Percentiles rank a stretch among this genome's conserved stretches.
Conservation (phyloP, 2,113 vertebrate genomes). For the Hemibagrus wyckioides region DNA sequence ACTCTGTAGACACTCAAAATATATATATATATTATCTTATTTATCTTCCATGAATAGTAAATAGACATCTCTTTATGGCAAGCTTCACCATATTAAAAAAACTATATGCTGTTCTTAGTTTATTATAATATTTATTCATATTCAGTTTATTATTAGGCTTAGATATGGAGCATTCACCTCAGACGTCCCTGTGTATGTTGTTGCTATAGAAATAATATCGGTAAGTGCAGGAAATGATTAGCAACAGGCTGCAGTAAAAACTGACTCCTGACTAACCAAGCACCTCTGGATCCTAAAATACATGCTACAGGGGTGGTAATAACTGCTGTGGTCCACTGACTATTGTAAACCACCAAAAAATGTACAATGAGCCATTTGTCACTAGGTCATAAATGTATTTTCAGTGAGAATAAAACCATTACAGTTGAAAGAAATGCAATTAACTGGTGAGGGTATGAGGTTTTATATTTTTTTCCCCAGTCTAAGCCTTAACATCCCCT, state of each 20-base stretch:
- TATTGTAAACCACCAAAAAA: neutral
- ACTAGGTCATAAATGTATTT: neutral
- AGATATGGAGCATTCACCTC: neutral
- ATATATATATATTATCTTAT: no score
- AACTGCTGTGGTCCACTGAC: neutral
- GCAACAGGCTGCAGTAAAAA: neutral
- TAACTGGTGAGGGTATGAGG: neutral
- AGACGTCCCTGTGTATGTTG: neutral
- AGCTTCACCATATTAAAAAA: neutral
- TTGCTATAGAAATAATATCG: neutral
- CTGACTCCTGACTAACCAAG: neutral
- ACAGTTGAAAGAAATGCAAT: neutral
- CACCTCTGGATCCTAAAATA: neutral
- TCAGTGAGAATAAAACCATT: neutral
- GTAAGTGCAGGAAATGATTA: neutral
- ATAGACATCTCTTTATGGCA: neutral
- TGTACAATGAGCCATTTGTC: neutral
- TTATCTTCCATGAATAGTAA: no score
- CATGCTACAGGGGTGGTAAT: conserved; percentile 5
- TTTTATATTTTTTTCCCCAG: neutral
- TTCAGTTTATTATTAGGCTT: neutral
- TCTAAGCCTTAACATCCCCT: neutral
- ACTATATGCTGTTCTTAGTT: neutral
- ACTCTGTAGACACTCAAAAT: no score
- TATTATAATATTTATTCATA: neutral